Percentiles rank a stretch among this genome's conserved stretches.
Conservation (phyloP, 1,140 invertebrate genomes). For the Drosophila biarmipes region DNA sequence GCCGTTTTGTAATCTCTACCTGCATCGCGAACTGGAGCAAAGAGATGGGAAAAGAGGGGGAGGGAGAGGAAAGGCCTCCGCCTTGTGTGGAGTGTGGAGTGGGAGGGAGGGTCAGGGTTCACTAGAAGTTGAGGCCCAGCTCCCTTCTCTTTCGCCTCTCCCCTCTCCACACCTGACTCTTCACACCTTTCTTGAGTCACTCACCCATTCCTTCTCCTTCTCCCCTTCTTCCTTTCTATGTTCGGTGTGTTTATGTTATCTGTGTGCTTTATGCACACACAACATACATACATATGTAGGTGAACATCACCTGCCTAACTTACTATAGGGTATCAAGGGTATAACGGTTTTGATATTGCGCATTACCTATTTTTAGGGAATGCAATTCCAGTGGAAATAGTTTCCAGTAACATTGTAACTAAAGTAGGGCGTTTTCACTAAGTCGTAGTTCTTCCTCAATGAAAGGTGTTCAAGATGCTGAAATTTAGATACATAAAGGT, state of each 20-base stretch:
- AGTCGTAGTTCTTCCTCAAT: not conserved
- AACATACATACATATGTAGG: conserved; percentile 28
- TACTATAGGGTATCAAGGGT: conserved; percentile 39
- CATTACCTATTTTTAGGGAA: not conserved
- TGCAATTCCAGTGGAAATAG: conserved; percentile 1
- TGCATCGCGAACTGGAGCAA: conserved; percentile 64
- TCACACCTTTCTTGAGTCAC: conserved; percentile 19
- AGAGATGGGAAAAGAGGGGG: conserved; percentile 12
- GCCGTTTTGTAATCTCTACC: conserved; percentile 75
- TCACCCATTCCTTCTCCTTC: conserved; percentile 3
- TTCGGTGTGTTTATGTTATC: conserved; percentile 30
- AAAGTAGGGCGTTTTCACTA: not conserved
- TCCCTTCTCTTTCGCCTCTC: conserved; percentile 3
- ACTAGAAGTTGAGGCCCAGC: conserved; percentile 29
- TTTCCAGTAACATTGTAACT: conserved; percentile 1
- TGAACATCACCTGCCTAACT: conserved; percentile 51
- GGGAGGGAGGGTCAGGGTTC: conserved; percentile 31
- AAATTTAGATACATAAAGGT: too few relatives aligned
- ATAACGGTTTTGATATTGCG: conserved; percentile 7
- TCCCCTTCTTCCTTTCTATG: conserved; percentile 11
- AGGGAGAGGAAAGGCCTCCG: not conserved
- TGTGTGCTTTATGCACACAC: conserved; percentile 5
- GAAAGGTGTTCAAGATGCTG: not conserved
- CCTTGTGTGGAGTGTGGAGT: too few relatives aligned
- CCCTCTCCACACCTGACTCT: conserved; percentile 42